Conservation (phyloP, 2,113 vertebrate species). For the Drymodes brunneopygia region DNA sequence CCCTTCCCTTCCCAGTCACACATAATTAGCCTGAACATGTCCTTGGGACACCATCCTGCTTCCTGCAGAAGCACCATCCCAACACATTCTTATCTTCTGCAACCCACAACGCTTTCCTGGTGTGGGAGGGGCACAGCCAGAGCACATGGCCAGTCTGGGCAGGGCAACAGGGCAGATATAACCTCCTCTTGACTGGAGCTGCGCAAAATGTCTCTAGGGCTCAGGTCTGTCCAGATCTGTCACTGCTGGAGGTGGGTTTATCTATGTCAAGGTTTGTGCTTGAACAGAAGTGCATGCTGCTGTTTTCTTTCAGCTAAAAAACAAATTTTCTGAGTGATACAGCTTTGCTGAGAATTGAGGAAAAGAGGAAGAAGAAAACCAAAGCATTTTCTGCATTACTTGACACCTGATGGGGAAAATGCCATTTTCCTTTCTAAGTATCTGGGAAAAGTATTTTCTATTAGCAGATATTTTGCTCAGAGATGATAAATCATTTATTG, state of each 20-base stretch:
- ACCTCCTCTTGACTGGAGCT: not conserved
- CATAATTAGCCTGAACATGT: not conserved
- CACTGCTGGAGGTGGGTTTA: not conserved
- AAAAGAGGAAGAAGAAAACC: not conserved
- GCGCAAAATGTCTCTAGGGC: not conserved
- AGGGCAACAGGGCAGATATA: not conserved
- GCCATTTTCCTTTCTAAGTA: not conserved
- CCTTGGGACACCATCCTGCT: not conserved
- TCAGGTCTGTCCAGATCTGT: not conserved
- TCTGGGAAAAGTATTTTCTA: not conserved
- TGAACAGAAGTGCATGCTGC: rapidly evolving
- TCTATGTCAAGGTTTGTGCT: not conserved
- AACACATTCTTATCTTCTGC: not conserved
- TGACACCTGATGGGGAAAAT: not conserved
- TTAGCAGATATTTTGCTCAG: not conserved
- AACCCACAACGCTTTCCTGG: rapidly evolving
- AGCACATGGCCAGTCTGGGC: rapidly evolving
- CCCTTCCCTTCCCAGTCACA: not conserved
- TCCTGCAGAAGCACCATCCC: not conserved
- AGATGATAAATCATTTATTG: not conserved
- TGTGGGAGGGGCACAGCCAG: not conserved
- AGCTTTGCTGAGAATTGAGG: not conserved
- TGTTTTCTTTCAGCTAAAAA: not conserved
- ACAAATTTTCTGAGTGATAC: not conserved
- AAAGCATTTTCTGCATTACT: not conserved